Evolutionary conservation across 2,797 vertebrate genomes (phyloP).

Genomic region (Gobionotothen gibberifrons): DNA sequence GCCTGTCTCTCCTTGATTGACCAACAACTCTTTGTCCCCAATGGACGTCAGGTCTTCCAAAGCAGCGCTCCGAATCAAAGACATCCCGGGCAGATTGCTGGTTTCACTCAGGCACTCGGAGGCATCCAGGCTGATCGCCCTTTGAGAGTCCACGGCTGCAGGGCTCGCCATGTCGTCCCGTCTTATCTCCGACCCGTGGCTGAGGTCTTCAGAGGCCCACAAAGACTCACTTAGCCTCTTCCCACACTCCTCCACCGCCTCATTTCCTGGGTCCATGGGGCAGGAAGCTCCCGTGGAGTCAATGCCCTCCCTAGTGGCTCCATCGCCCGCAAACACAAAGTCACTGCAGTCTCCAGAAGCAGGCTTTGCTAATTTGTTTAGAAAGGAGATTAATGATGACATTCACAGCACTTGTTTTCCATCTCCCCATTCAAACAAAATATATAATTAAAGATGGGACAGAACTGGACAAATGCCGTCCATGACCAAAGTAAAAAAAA

Average conservation of each 20-base stretch:
- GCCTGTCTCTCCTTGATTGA: slow-evolving; percentile 4
- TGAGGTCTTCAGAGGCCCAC: slow-evolving; percentile 72
- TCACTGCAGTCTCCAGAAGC: slow-evolving; percentile 38
- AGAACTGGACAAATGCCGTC: slow-evolving; percentile 24
- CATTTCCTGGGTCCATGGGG: slow-evolving; percentile 52
- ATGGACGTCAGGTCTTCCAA: slow-evolving; percentile 82
- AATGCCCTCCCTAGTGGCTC: slow-evolving; percentile 22
- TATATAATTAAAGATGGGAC: slow-evolving; percentile 36
- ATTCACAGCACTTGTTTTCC: slow-evolving; percentile 71
- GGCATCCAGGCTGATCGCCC: slow-evolving; percentile 77
- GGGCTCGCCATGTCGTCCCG: slow-evolving; percentile 58
- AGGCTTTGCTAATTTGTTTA: slow-evolving; percentile 68
- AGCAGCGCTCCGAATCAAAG: slow-evolving; percentile 75
- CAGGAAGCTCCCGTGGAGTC: slow-evolving; percentile 57
- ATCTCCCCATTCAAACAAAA: slow-evolving; percentile 61
- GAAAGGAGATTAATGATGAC: slow-evolving; percentile 77
- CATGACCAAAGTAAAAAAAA: slow-evolving; percentile 16
- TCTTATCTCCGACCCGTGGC: slow-evolving; percentile 39
- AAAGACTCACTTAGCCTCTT: slow-evolving; percentile 68
- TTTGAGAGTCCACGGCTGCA: slow-evolving; percentile 54
- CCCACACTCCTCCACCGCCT: slow-evolving; percentile 54
- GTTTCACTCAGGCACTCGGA: slow-evolving; percentile 65
- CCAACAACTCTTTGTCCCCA: slow-evolving; percentile 46
- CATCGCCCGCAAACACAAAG: slow-evolving; percentile 26
- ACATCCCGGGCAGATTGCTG: slow-evolving; percentile 43